A percentile compares a stretch with the other conserved stretches of the same genome.
Evolutionary conservation across 2,888 invertebrate genomes (phyloP).

Genomic region (Mythimna pallens): DNA sequence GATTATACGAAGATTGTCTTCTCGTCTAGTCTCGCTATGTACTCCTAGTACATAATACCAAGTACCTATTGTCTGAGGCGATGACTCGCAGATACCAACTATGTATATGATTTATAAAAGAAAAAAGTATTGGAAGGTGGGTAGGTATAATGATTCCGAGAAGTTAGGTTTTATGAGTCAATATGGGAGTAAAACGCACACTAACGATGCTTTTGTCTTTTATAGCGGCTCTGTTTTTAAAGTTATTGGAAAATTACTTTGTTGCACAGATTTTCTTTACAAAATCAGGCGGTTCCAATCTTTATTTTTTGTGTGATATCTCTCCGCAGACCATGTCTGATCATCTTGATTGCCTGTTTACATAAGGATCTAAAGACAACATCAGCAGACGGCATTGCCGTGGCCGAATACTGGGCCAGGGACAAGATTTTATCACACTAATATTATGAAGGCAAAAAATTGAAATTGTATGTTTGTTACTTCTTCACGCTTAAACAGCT

Average conservation of each 20-base stretch:
- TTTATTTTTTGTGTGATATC: no score
- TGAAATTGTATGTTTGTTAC: no score
- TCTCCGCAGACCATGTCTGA: no score
- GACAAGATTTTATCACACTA: no score
- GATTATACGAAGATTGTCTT: slow-evolving; percentile 87
- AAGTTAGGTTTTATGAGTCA: slow-evolving; percentile 64
- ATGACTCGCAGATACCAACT: slow-evolving; percentile 67
- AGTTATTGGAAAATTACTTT: slow-evolving; percentile 46
- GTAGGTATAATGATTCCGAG: slow-evolving; percentile 64
- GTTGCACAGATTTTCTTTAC: slow-evolving; percentile 33
- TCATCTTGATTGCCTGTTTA: no score
- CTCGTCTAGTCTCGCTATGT: slow-evolving; percentile 76
- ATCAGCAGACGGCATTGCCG: no score
- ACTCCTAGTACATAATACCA: slow-evolving; percentile 64
- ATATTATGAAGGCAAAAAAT: no score
- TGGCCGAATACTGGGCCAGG: no score
- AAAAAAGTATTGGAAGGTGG: slow-evolving; percentile 65
- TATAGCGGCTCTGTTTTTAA: slow-evolving; percentile 47
- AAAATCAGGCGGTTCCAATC: not conserved
- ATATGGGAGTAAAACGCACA: slow-evolving; percentile 54
- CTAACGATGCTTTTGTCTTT: slow-evolving; percentile 52
- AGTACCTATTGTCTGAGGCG: slow-evolving; percentile 72
- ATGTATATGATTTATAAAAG: slow-evolving; percentile 64
- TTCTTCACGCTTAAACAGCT: no score
- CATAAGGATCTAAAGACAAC: no score